phyloP scores from a whole-genome alignment of 2,888 invertebrate species.

The Cataglyphis cursor region DNA sequence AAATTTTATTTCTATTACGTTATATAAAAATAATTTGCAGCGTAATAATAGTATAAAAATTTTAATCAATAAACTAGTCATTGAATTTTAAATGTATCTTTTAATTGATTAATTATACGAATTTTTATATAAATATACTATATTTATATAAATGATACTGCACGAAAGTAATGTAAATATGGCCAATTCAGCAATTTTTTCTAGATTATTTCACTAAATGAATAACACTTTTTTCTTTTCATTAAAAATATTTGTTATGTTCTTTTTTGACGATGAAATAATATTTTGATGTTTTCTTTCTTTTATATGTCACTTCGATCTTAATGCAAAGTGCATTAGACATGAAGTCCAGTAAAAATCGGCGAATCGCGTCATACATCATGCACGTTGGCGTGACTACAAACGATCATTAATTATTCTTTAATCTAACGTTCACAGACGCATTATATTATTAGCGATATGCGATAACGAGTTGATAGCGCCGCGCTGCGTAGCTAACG shows the following conservation, averaged over 20 bases:
- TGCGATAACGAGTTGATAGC: constrained; percentile 67
- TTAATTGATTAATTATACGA: not conserved
- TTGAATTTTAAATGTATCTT: not conserved
- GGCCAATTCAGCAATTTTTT: not conserved
- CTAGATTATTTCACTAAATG: not conserved
- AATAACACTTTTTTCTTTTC: not conserved
- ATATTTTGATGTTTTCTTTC: not conserved
- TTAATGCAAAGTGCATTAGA: constrained; percentile 40
- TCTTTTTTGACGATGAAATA: not conserved
- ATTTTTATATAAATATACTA: constrained; percentile 1
- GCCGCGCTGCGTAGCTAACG: constrained; percentile 41
- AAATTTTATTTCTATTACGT: too few relatives aligned
- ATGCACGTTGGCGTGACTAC: constrained; percentile 49
- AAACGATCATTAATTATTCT: constrained; percentile 69
- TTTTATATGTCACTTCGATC: not conserved
- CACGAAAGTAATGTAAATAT: not conserved
- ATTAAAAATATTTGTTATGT: not conserved
- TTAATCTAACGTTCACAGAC: constrained; percentile 65
- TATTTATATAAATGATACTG: not conserved
- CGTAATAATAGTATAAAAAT: not conserved
- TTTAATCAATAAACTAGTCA: not conserved
- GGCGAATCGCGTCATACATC: constrained; percentile 56
- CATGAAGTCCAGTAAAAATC: constrained; percentile 51
- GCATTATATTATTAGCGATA: constrained; percentile 63
- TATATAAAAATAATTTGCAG: not conserved